Conservation (phyloP, 2,888 invertebrate genomes). For the Eupeodes latifasciatus region DNA sequence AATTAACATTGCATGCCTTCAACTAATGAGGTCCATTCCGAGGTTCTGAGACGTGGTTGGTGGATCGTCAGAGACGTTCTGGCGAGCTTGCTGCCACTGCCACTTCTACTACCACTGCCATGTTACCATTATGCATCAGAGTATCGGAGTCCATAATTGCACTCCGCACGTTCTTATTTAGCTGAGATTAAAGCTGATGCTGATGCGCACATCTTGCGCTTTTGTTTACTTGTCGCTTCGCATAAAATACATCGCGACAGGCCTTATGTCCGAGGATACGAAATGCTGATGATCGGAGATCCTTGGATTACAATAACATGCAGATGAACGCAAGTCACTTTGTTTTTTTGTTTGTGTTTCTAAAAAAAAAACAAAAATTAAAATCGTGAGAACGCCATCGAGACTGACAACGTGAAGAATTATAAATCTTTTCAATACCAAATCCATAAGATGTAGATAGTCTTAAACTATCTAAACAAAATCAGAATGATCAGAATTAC, state of each 20-base stretch:
- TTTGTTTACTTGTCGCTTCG: conserved; percentile 56
- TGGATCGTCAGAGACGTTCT: conserved; percentile 55
- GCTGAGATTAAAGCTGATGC: background rate
- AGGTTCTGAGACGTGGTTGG: conserved; percentile 29
- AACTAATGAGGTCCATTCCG: conserved; percentile 72
- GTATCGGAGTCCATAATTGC: conserved; percentile 47
- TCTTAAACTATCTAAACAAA: background rate
- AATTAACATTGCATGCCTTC: conserved; percentile 75
- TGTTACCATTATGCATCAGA: background rate
- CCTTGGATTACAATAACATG: conserved; percentile 56
- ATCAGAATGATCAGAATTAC: conserved; percentile 11
- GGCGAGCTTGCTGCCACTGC: conserved; percentile 56
- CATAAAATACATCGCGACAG: conserved; percentile 52
- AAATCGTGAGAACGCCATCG: conserved; percentile 66
- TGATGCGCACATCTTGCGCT: conserved; percentile 47
- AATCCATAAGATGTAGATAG: background rate
- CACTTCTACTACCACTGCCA: background rate
- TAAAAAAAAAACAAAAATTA: conserved; percentile 14
- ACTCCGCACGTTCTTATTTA: conserved; percentile 60
- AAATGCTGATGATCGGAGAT: conserved; percentile 13
- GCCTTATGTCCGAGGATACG: conserved; percentile 35
- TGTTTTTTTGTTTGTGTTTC: background rate
- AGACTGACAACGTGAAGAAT: background rate
- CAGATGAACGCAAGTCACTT: conserved; percentile 45
- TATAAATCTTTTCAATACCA: background rate